These are phyloP conservation scores for Berghia stephanieae DNA, from an alignment of 1,140 invertebrate genomes.

Conservation along the genomic window DNA sequence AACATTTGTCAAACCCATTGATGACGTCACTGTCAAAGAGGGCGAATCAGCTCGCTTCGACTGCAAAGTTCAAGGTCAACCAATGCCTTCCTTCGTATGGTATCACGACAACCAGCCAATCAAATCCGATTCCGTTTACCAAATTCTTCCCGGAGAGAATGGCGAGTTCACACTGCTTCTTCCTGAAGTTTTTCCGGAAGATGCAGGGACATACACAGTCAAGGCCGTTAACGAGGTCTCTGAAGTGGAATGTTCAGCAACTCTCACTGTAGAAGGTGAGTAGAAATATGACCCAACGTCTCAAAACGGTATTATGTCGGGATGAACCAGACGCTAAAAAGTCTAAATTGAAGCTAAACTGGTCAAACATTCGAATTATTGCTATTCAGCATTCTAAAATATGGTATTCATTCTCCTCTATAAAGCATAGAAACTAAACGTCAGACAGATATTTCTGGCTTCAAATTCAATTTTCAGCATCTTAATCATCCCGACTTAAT, in stretches of 20 bases:
- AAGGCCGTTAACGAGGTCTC: constrained; percentile 81
- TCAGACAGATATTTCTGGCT: too few relatives aligned
- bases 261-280: constrained; percentile 57
- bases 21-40: constrained; percentile 70
- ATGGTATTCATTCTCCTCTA: too few relatives aligned
- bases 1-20: constrained; percentile 49
- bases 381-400: too few relatives aligned
- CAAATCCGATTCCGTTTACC: constrained; percentile 57
- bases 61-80: constrained; percentile 78
- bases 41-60: constrained; percentile 92
- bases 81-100: constrained; percentile 55
- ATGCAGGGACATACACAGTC: constrained; percentile 62
- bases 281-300: too few relatives aligned
- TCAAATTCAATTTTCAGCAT: too few relatives aligned
- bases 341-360: too few relatives aligned
- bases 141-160: constrained; percentile 49
- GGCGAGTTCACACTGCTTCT: constrained; percentile 57
- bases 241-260: constrained; percentile 62
- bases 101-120: constrained; percentile 76
- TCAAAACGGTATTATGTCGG: too few relatives aligned
- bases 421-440: too few relatives aligned
- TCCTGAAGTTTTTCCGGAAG: constrained; percentile 62
- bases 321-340: too few relatives aligned
- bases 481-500: too few relatives aligned
- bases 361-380: too few relatives aligned